A percentile compares a stretch with the other conserved stretches of the same genome.
These are phyloP conservation scores for Xylocopa sonorina DNA, from an alignment of 1,140 invertebrate species.

Conservation along the genomic window DNA sequence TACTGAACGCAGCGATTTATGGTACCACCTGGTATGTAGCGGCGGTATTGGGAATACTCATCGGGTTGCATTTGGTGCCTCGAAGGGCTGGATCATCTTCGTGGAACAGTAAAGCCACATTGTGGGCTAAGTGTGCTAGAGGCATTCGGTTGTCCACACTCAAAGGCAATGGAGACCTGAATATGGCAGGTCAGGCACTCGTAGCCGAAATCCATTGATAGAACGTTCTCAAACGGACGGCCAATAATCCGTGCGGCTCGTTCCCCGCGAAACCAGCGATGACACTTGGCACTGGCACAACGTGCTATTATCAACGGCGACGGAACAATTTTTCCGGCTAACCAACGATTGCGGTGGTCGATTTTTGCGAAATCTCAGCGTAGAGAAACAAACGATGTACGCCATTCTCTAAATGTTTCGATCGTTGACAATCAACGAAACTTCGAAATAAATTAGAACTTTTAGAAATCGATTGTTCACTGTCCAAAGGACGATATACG, in stretches of 20 bases:
- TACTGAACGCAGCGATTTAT: too few species aligned
- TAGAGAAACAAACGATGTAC: too few species aligned
- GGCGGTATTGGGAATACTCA: neutral
- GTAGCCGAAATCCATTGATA: conserved; percentile 40
- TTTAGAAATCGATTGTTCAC: too few species aligned
- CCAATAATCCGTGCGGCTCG: conserved; percentile 33
- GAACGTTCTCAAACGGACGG: conserved; percentile 19
- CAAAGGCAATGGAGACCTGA: conserved; percentile 45
- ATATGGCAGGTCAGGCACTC: conserved; percentile 42
- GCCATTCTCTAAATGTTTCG: too few species aligned
- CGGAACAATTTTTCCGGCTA: too few species aligned
- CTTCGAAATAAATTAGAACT: too few species aligned
- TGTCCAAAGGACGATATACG: too few species aligned
- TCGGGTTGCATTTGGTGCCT: neutral
- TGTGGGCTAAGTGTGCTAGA: conserved; percentile 46
- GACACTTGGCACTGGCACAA: conserved; percentile 19
- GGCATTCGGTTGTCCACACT: conserved; percentile 38
- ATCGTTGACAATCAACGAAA: too few species aligned
- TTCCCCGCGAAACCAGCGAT: neutral
- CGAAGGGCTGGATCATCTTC: conserved; percentile 34
- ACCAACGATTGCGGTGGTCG: too few species aligned
- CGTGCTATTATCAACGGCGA: conserved; percentile 3
- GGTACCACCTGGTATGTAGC: neutral
- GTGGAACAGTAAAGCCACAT: conserved; percentile 44
- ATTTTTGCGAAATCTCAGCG: too few species aligned